phyloP scores from a whole-genome alignment of 53 echinoderm and acorn worm genomes.

The Astropecten irregularis region DNA sequence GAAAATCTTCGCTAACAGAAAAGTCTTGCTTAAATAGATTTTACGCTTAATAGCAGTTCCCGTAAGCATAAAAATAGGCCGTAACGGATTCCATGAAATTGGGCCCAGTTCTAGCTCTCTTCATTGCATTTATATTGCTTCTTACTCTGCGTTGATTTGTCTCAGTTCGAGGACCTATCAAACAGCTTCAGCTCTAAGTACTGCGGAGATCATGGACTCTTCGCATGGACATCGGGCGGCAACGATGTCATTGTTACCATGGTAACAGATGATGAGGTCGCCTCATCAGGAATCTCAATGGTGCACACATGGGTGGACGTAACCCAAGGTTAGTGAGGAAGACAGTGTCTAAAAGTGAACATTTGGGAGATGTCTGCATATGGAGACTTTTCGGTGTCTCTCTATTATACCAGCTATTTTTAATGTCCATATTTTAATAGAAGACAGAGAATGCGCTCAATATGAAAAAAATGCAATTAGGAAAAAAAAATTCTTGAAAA shows the following conservation, averaged over 20 bases:
- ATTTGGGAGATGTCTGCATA: not conserved
- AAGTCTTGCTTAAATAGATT: too few relatives aligned
- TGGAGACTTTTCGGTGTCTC: not conserved
- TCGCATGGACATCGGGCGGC: conserved; percentile 56
- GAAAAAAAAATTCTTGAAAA: too few relatives aligned
- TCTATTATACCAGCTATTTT: too few relatives aligned
- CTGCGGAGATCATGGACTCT: conserved; percentile 47
- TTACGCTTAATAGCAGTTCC: not conserved
- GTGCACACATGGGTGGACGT: conserved; percentile 23
- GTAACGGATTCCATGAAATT: too few relatives aligned
- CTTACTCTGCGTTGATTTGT: too few relatives aligned
- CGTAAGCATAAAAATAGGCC: too few relatives aligned
- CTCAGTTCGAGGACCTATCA: conserved; percentile 63
- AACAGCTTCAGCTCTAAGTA: conserved; percentile 6
- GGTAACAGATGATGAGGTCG: conserved; percentile 25
- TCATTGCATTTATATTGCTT: too few relatives aligned
- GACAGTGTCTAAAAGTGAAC: not conserved
- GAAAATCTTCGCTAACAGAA: too few relatives aligned
- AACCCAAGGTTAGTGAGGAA: not conserved
- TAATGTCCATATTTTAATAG: too few relatives aligned
- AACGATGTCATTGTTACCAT: conserved; percentile 68
- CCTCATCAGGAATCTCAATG: conserved; percentile 19
- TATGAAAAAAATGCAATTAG: too few relatives aligned
- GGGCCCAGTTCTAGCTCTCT: too few relatives aligned
- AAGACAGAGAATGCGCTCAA: too few relatives aligned